Base-by-base conservation (phyloP, 2,113 vertebrate genomes). In the Zeus faber region DNA sequence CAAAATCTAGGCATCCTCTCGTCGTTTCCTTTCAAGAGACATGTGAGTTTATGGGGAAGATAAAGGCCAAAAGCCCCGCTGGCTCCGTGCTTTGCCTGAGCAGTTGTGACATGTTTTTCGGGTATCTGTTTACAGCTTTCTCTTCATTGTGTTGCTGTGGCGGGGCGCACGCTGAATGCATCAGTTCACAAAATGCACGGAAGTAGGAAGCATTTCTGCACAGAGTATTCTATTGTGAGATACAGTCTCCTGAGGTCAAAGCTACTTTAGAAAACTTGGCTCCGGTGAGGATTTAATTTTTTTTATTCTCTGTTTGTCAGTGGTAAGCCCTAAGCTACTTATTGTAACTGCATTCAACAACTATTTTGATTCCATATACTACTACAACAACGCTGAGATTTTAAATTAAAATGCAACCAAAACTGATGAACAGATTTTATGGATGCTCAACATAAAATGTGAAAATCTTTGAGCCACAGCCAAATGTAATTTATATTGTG, bases 51-150 rank as follows among this genome's bases (percentile, higher is more conserved):
- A 75, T 58, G 50, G 66, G 59, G 58, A 9, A 58, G 65, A 70
- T 74, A 22, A 72, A 76, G 76, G 64, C 54, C 68, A 58, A 77
- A 61, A 69, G 60, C 63, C 39, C 40, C 58, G 61, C 48, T 10
- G 50, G 63, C 65, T 50, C 17, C 13, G 35, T 10, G 59, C 67
- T 74, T 70, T 65, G 61, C 77, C 65, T 62, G 67, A 73, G 47
- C 55, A 57, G 17, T 53, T 54, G 54, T 62, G 72, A 71, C 75
- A 76, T 70, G 76, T 76, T 70, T 66, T 62, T 40, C 24, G 47
- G 18, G 46, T 39, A 49, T 65, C 56, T 77, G 65, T 77, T 78
- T 74, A 62, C 71, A 11, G 41, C 37, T 56, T 49, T 51, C 72
- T 39, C 60, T 58, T 66, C 58, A 51, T 64, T 47, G 67, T 33